Evolutionary conservation across 92 coral and sea anemone species (phyloP), one percentile per base, ranked within the genome.

Genomic region (Scolanthus callimorphus): DNA sequence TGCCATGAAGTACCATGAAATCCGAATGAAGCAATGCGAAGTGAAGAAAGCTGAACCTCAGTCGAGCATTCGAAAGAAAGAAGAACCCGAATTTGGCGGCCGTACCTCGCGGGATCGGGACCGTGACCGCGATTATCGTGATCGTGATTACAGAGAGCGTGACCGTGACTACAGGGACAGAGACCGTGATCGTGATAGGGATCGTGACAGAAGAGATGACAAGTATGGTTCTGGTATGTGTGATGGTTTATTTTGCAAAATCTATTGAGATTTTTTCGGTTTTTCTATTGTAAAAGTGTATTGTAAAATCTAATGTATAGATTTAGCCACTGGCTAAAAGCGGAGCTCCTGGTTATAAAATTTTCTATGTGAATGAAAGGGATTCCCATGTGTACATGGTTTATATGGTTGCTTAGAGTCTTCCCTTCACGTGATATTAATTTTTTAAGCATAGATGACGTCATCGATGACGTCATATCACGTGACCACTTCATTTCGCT

Each of bases 41-140:
- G 99, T 94, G 50, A 85, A 90, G 70, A 79, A 84, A 63, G 99
- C 99, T 1, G 99, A 94, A 62, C 69, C 99, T 0, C 86, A 90
- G 51, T 80, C 90, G 2, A 78, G 80, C n/a, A 77, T 94, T 69
- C 84, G 84, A 28, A 84, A 79, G 59, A 88, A 54, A 17, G 85
- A 94, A 22, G 96, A 94, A 48, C 71, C 76, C 22, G 99, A 94
- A 4, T 66, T 69, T 12, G 65, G 52, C 2, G 49, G 68, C 30
- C 39, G 64, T 9, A 31, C 63, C 44, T 58, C 58, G 62, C 50
- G 69, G 46, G 71, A 63, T 25, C 50, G 64, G 27, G 46, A 37
- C 28, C 29, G 52, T 47, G 67, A 53, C 29, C 49, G 53, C 17
- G 47, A 52, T 19, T 57, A 74, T 21, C 48, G 67, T 17, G 64